phyloP scores from a whole-genome alignment of 1,140 invertebrate genomes.

The Hyles vespertilio region DNA sequence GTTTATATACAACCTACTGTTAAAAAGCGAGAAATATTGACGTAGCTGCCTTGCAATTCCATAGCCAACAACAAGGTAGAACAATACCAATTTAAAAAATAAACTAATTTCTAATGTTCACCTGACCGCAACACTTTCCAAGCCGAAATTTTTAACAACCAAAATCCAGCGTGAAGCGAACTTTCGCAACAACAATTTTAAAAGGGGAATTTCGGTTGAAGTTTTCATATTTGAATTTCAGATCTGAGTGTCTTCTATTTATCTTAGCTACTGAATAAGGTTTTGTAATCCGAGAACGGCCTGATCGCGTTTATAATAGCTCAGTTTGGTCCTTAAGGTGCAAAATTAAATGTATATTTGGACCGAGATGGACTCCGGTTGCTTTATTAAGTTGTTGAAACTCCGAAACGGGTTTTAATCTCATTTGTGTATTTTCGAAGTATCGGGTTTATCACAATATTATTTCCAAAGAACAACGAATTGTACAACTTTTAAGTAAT shows the following conservation, averaged over 20 bases:
- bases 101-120: too few relatives aligned
- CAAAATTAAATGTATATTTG: constrained; percentile 6
- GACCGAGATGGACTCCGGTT: not conserved
- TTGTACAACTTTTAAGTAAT: constrained; percentile 1
- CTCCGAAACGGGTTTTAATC: not conserved
- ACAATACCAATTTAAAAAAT: too few relatives aligned
- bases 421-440: too few relatives aligned
- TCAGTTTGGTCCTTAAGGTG: not conserved
- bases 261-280: constrained; percentile 13
- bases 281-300: constrained; percentile 19
- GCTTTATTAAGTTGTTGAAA: not conserved
- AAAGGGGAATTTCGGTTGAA: constrained; percentile 13
- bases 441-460: not conserved
- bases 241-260: constrained; percentile 15
- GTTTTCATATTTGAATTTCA: constrained; percentile 24
- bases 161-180: not conserved
- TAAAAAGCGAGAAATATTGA: too few relatives aligned
- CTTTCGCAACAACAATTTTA: constrained; percentile 8
- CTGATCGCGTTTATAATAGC: not conserved
- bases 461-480: not conserved
- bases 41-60: too few relatives aligned
- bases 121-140: too few relatives aligned
- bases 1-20: too few relatives aligned
- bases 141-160: too few relatives aligned
- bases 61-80: too few relatives aligned